A percentile compares a stretch with the other conserved stretches of the same genome.
phyloP scores from a whole-genome alignment of 2,797 vertebrate species.

The Eulemur mongoz region DNA sequence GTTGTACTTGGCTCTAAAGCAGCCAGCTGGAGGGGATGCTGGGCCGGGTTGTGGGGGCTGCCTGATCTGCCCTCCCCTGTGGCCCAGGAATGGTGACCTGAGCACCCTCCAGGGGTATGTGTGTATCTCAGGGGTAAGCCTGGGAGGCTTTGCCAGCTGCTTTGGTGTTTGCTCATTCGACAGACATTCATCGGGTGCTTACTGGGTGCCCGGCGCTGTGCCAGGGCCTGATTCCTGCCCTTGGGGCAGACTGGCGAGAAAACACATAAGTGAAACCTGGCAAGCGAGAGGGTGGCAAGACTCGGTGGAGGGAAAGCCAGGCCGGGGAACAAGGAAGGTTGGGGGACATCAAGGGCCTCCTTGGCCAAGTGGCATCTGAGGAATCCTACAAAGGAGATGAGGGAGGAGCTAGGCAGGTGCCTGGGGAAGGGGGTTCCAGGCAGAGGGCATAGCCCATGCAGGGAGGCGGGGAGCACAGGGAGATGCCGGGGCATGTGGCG shows the following conservation, averaged over 20 bases:
- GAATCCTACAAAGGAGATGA: not conserved
- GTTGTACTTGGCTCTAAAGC: not conserved
- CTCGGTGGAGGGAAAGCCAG: not conserved
- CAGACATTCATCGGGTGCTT: not conserved
- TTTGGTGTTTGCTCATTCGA: not conserved
- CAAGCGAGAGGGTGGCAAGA: not conserved
- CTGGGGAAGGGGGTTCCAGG: not conserved
- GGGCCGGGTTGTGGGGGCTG: not conserved
- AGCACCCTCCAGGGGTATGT: not conserved
- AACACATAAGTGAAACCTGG: not conserved
- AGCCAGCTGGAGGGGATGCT: not conserved
- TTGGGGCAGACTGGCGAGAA: not conserved
- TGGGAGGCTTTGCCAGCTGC: not conserved
- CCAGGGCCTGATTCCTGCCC: not conserved
- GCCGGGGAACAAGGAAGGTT: not conserved
- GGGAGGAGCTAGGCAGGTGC: not conserved
- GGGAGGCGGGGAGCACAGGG: not conserved
- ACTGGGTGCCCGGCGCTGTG: not conserved
- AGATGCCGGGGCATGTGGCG: rapidly evolving
- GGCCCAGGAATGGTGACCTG: not conserved
- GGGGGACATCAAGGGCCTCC: not conserved
- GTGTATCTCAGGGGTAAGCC: not conserved
- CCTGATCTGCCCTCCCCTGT: not conserved
- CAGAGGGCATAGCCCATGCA: not conserved
- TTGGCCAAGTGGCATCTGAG: not conserved